Evolutionary conservation across 2,888 invertebrate genomes (phyloP).

Genomic region (Neelides folsomi): DNA sequence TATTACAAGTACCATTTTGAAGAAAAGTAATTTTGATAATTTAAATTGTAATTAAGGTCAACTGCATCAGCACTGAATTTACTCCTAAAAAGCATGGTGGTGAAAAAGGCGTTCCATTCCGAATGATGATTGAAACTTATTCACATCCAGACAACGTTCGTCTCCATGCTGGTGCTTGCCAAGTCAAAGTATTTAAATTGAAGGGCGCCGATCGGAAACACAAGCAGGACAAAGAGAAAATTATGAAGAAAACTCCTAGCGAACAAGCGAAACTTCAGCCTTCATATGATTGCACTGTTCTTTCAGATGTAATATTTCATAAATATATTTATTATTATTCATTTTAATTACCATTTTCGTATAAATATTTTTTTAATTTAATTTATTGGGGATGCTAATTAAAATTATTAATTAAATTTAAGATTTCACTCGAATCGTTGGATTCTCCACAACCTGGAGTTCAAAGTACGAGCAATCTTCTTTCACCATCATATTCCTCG

Average conservation of each 20-base stretch:
- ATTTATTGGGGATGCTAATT: background rate
- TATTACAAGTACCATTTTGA: background rate
- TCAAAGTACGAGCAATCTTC: conserved; percentile 18
- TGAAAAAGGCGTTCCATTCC: conserved; percentile 93
- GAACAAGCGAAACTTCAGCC: conserved; percentile 89
- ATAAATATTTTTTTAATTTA: conserved; percentile 36
- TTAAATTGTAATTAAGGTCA: conserved; percentile 48
- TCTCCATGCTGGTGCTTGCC: conserved; percentile 89
- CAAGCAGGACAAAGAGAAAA: conserved; percentile 90
- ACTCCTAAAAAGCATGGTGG: conserved; percentile 96
- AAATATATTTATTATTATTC: no score
- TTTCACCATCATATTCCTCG: conserved; percentile 31
- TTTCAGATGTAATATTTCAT: conserved; percentile 81
- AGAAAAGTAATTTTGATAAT: background rate
- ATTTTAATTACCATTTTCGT: no score
- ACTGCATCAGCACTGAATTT: conserved; percentile 95
- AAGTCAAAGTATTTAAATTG: conserved; percentile 75
- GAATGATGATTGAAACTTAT: conserved; percentile 85
- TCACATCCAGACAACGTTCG: conserved; percentile 47
- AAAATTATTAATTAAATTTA: no score
- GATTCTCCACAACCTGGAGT: conserved; percentile 39
- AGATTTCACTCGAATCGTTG: conserved; percentile 50
- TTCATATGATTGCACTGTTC: conserved; percentile 86
- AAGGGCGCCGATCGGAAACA: conserved; percentile 95
- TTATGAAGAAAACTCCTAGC: conserved; percentile 63